Conservation (phyloP, 2,797 vertebrate species). For the Erpetoichthys calabaricus region DNA sequence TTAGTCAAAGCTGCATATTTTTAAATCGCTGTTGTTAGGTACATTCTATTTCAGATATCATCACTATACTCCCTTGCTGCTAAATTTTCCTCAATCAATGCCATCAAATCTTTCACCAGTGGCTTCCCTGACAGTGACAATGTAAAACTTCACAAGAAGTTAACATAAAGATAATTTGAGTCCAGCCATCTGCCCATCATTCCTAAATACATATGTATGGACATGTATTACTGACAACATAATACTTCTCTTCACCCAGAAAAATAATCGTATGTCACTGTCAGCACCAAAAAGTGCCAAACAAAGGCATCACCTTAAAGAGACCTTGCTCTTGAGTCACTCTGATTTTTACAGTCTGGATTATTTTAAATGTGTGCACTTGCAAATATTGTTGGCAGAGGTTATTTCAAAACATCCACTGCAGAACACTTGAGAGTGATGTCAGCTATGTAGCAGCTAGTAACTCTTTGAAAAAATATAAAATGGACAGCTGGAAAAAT, state of each 20-base stretch:
- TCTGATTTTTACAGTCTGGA: slow-evolving; percentile 28
- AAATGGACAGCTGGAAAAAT: no score
- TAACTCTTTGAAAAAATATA: no score
- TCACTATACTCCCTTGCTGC: slow-evolving; percentile 1
- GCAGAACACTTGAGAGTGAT: no score
- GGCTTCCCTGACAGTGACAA: slow-evolving; percentile 22
- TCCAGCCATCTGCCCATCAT: slow-evolving; percentile 27
- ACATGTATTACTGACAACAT: slow-evolving; percentile 30
- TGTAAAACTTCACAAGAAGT: slow-evolving; percentile 26
- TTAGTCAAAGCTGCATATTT: no score
- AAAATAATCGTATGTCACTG: slow-evolving; percentile 38
- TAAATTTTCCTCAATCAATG: slow-evolving; percentile 24
- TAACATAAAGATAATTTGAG: slow-evolving; percentile 28
- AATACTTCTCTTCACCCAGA: slow-evolving; percentile 19
- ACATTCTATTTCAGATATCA: no score
- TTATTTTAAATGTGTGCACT: slow-evolving; percentile 16
- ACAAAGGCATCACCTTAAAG: slow-evolving; percentile 21
- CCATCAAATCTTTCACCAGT: slow-evolving; percentile 27
- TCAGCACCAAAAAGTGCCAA: slow-evolving; percentile 26
- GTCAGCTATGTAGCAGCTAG: no score
- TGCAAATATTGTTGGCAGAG: slow-evolving; percentile 24
- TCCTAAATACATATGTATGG: slow-evolving; percentile 28
- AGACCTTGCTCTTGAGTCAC: slow-evolving; percentile 34
- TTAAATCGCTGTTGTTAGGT: no score
- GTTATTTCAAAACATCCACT: no score